Evolutionary conservation across 2,888 invertebrate species (phyloP).

Genomic region (Ormia ochracea): DNA sequence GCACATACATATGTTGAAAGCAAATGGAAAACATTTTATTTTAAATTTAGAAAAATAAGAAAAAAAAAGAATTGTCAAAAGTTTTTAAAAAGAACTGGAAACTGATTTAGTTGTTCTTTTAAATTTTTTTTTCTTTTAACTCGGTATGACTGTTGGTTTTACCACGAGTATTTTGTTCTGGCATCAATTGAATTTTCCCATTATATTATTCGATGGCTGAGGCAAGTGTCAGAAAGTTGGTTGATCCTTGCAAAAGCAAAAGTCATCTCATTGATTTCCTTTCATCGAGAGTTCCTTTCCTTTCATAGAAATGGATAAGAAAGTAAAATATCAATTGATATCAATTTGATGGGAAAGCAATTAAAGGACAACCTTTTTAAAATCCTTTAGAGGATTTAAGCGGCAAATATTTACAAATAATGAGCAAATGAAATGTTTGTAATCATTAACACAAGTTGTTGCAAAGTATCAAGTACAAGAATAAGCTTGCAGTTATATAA

Average conservation of each 20-base stretch:
- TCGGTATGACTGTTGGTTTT: background rate
- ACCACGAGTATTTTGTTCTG: background rate
- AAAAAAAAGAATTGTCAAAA: conserved; percentile 54
- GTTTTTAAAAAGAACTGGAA: conserved; percentile 43
- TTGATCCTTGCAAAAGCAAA: conserved; percentile 9
- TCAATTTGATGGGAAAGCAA: too few relatives aligned
- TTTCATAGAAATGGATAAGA: too few relatives aligned
- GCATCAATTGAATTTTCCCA: conserved; percentile 10
- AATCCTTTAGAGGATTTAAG: too few relatives aligned
- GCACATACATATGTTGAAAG: too few relatives aligned
- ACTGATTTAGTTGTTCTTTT: conserved; percentile 23
- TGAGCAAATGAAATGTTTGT: too few relatives aligned
- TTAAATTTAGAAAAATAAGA: conserved; percentile 32
- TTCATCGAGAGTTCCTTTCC: too few relatives aligned
- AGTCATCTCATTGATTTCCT: conserved; percentile 44
- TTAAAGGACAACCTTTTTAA: too few relatives aligned
- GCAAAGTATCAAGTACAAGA: too few relatives aligned
- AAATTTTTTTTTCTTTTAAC: background rate
- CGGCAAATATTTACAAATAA: too few relatives aligned
- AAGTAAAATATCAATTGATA: too few relatives aligned
- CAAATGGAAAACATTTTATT: background rate
- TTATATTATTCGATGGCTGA: conserved; percentile 9
- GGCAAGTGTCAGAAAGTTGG: conserved; percentile 27
- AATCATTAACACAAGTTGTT: too few relatives aligned
- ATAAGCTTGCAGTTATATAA: too few relatives aligned